A percentile compares a stretch with the other conserved stretches of the same genome.
phyloP scores from a whole-genome alignment of 92 coral and sea anemone genomes.

The Diadumene lineata region DNA sequence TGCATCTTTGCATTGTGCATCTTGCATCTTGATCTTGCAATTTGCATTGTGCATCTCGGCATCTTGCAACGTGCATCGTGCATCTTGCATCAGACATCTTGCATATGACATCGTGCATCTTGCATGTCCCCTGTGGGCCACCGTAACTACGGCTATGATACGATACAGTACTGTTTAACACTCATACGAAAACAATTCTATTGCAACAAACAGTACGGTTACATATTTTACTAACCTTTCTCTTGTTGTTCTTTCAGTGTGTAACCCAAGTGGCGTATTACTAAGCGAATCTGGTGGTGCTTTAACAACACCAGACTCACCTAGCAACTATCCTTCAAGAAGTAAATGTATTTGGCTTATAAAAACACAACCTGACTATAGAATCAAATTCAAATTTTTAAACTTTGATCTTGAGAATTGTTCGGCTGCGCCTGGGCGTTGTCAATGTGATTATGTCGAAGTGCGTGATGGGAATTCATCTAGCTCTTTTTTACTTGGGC shows the following conservation, averaged over 20 bases:
- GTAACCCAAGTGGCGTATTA: constrained; percentile 35
- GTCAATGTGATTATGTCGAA: constrained; percentile 66
- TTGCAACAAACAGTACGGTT: no score
- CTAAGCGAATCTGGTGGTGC: constrained; percentile 20
- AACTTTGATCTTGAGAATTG: constrained; percentile 52
- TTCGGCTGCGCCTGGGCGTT: constrained; percentile 39
- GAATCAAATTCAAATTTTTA: constrained; percentile 35
- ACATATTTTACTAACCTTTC: no score
- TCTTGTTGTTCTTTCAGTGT: constrained; percentile 34
- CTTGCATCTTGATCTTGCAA: no score
- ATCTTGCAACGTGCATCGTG: no score
- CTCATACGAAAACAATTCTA: no score
- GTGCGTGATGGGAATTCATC: constrained; percentile 60
- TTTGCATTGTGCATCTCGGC: no score
- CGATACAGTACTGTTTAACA: no score
- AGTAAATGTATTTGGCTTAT: constrained; percentile 55
- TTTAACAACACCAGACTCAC: constrained; percentile 44
- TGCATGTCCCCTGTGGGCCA: no score
- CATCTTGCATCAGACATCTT: no score
- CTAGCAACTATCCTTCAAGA: constrained; percentile 36
- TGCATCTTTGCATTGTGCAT: no score
- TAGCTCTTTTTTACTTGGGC: constrained; percentile 43
- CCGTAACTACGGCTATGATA: no score
- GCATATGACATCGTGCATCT: no score
- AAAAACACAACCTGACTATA: constrained; percentile 28